A percentile compares a stretch with the other conserved stretches of the same genome.
Evolutionary conservation across 2,888 invertebrate species (phyloP).

Genomic region (Magallana nippona): DNA sequence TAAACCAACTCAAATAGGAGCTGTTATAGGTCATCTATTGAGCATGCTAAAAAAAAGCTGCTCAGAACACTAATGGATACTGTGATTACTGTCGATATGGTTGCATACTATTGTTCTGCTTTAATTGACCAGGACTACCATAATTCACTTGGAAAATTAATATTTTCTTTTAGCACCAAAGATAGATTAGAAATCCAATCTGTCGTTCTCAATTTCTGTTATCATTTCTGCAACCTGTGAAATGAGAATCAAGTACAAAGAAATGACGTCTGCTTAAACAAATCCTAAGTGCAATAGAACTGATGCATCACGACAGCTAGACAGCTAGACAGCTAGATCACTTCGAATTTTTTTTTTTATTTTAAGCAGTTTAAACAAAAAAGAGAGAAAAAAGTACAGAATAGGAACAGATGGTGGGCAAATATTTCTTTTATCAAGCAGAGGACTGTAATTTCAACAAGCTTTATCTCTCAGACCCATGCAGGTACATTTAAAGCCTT

Average conservation of each 20-base stretch:
- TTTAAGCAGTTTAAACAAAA: not conserved
- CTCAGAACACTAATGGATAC: not conserved
- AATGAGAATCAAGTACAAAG: not conserved
- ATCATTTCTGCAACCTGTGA: not conserved
- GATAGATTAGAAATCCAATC: not conserved
- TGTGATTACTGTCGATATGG: not conserved
- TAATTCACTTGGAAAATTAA: not conserved
- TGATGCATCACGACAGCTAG: not conserved
- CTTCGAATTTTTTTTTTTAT: no score
- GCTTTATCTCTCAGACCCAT: no score
- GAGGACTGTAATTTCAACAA: not conserved
- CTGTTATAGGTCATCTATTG: not conserved
- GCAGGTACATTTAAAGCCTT: conserved; percentile 9
- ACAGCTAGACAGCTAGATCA: not conserved
- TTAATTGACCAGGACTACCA: not conserved
- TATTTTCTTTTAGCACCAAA: not conserved
- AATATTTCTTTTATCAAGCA: not conserved
- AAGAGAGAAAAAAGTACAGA: no score
- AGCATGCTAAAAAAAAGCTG: not conserved
- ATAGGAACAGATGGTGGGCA: conserved; percentile 5
- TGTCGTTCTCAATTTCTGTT: not conserved
- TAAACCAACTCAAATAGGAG: not conserved
- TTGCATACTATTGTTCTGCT: not conserved
- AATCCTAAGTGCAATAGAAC: conserved; percentile 3
- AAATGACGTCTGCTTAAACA: not conserved